These are phyloP conservation scores for Nematolebias whitei DNA, from an alignment of 2,113 vertebrate genomes.

Conservation along the genomic window DNA sequence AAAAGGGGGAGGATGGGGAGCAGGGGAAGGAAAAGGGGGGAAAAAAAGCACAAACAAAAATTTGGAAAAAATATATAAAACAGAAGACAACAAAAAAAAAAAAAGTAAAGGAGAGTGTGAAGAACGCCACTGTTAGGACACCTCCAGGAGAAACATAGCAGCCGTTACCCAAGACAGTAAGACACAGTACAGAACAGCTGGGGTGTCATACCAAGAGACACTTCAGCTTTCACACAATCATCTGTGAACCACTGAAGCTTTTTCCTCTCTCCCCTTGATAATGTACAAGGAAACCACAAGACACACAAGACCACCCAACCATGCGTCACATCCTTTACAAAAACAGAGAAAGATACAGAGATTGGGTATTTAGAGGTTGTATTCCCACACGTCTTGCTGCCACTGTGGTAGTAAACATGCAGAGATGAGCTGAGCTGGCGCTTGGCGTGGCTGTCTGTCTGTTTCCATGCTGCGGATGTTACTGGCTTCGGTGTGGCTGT, in stretches of 20 bases:
- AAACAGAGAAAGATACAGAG: conserved; percentile 15
- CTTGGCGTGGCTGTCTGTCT: conserved; percentile 28
- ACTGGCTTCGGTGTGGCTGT: too few relatives aligned
- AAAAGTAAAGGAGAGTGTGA: conserved; percentile 33
- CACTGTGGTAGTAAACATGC: conserved; percentile 68
- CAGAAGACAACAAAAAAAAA: background rate
- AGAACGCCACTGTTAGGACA: conserved; percentile 53
- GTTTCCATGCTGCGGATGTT: conserved; percentile 69
- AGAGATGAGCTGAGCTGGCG: conserved; percentile 47
- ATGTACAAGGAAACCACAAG: conserved; percentile 33
- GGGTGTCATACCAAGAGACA: conserved; percentile 29
- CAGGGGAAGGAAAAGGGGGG: conserved; percentile 13
- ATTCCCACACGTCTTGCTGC: conserved; percentile 30
- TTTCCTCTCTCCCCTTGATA: conserved; percentile 5
- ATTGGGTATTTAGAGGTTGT: conserved; percentile 21
- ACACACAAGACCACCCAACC: conserved; percentile 65
- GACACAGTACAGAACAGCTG: conserved; percentile 51
- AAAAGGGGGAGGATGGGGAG: conserved; percentile 33
- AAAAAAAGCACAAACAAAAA: conserved; percentile 33
- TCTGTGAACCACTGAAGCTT: conserved; percentile 32
- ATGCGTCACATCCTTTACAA: conserved; percentile 41
- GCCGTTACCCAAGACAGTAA: conserved; percentile 21
- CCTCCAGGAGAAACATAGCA: conserved; percentile 40
- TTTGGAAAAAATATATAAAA: conserved; percentile 16
- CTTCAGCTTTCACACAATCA: conserved; percentile 26